Base-by-base conservation (phyloP, 2,113 vertebrate genomes). In the Propithecus coquereli region DNA sequence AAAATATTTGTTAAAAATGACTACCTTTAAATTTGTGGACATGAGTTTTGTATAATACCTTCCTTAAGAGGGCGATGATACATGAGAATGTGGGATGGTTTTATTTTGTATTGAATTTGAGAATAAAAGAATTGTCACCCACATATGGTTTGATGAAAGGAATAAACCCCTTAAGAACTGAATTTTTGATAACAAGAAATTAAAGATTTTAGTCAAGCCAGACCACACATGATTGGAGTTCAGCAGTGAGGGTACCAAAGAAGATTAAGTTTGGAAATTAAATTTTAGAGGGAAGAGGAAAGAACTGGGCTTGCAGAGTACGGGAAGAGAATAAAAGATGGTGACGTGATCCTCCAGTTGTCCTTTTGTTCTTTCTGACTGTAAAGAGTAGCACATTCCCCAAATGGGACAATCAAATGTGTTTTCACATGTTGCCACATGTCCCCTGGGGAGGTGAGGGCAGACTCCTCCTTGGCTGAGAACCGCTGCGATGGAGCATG, bases 21-120 rank as follows among this genome's bases (percentile, higher is more conserved):
- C 50, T 66, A 63, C 91, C 87, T 97, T 97, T 92, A 94, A 86
- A 61, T 74, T 80, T 94, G 95, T 52, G 40, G 2, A 61, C 80
- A 70, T 90, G 80, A 95, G 18, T 93, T 98, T 47, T 97, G 9
- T 84, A 8, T 84, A 92, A 82, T 96, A 65, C 50, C 37, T 97
- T 96, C 92, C 95, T 96, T 89, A 73, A 92, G 96, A 95, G 87
- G 92, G 68, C 91, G 83, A 80, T 97, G 84, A 94, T 1, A 0
- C 90, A 77, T 65, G 73, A 43, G 84, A 90, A 63, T 83, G 59
- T 85, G 66, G 82, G 57, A 91, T 97, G 77, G 87, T 93, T 98
- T 97, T 98, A 95, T 98, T 98, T 98, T 93, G 96, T 97, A 91
- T 87, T 63, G 94, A 97, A 97, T 97, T 94, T 80, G 54, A 91